Base-by-base conservation (phyloP, 2,888 invertebrate species). In the Iselma pallidipennis region DNA sequence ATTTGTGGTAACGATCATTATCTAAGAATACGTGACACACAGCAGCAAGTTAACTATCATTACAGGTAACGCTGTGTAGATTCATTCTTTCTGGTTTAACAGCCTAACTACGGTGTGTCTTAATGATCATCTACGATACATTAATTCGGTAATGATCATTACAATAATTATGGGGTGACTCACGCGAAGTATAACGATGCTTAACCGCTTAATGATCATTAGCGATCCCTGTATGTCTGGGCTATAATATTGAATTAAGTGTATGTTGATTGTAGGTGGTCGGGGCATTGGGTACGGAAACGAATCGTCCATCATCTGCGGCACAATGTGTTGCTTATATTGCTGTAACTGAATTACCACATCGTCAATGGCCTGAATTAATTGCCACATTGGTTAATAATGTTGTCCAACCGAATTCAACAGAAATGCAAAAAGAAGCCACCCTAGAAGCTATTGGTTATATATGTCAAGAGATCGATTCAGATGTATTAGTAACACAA, bases 251-350 rank as follows among this genome's bases (percentile, higher is more conserved):
- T 48, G 48, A 48, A 16, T 16, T 33, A 5, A 9, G 49, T 51
- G 23, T 10, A 19, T 66, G 65, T 60, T 57, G 62, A 68, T 81
- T 82, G 23, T 78, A 96, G 96, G 95, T 97, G 75, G 84, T 99
- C 75, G 88, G 89, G 72, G 92, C 98, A 10, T 87, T 99, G 73
- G 98, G 99, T 63, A 98, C 99, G 65, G 99, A 99, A 85, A 92
- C 90, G 65, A 91, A 90, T 67, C 85, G 98, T 66, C 99, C 98
- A 2, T 97, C 97, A 74, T 95, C 96, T 55, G 98, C 98, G 6
- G 98, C 99, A 1, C 99, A 99, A 82, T 99, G 99, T 84, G 97
- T 99, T 49, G 98, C 99, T 0, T 96, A 96, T 81, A 95, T 99
- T 63, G 99, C 98, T 0, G 96, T 98, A 53, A 92, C 96, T 29